phyloP scores from a whole-genome alignment of 2,888 invertebrate genomes.

The Euplagia quadripunctaria region DNA sequence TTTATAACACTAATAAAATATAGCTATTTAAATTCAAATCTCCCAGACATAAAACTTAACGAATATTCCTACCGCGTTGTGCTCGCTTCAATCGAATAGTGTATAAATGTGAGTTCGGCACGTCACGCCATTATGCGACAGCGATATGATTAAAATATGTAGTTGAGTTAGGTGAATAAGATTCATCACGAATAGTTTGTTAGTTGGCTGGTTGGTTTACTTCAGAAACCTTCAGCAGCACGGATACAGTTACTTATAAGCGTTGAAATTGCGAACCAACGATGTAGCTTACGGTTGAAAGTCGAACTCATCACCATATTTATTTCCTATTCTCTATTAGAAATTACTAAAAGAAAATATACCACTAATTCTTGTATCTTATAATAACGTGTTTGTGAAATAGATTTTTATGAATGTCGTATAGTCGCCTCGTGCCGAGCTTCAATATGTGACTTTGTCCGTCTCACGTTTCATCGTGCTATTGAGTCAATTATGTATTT shows the following conservation, averaged over 20 bases:
- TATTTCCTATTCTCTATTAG: too few species aligned
- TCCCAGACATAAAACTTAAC: conserved; percentile 38
- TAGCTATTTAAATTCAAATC: conserved; percentile 27
- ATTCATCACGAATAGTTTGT: neutral
- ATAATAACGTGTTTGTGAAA: neutral
- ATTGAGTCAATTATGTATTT: conserved; percentile 77
- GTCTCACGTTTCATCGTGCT: conserved; percentile 71
- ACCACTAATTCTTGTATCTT: too few species aligned
- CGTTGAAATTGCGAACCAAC: too few species aligned
- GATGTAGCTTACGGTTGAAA: too few species aligned
- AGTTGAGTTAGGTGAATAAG: neutral
- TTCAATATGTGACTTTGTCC: conserved; percentile 50
- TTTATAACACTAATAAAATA: neutral
- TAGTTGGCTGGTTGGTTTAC: neutral
- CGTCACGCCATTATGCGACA: neutral
- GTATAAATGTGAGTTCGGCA: conserved; percentile 51
- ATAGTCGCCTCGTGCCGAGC: neutral
- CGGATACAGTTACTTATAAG: neutral
- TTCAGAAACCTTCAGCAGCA: neutral
- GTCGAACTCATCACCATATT: too few species aligned
- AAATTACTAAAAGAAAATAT: too few species aligned
- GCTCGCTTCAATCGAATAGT: conserved; percentile 65
- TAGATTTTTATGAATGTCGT: neutral
- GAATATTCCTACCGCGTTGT: conserved; percentile 76
- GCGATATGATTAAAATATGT: too few species aligned